phyloP scores from a whole-genome alignment of 2,888 invertebrate genomes.

The Scaptomyza reducta region DNA sequence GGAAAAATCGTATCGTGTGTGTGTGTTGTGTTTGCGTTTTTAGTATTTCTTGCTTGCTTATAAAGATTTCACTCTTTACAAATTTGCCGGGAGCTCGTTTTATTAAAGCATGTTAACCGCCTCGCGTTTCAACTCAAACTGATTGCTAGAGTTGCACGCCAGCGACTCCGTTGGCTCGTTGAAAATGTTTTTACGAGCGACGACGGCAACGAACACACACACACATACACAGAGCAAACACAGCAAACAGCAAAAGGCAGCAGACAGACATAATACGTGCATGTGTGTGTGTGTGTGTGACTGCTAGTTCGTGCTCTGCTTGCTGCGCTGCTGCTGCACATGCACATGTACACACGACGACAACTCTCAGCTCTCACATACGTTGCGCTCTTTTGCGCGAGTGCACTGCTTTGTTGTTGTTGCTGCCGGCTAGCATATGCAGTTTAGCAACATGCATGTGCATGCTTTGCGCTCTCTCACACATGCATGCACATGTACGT shows the following conservation, averaged over 20 bases:
- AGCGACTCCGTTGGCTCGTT: conserved; percentile 83
- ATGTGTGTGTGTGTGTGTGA: conserved; percentile 8
- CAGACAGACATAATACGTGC: conserved; percentile 54
- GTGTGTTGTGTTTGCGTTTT: not conserved
- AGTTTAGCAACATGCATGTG: conserved; percentile 56
- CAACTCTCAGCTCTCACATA: conserved; percentile 45
- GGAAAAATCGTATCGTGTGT: conserved; percentile 10
- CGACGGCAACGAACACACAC: conserved; percentile 56
- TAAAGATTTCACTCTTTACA: conserved; percentile 21
- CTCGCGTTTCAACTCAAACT: conserved; percentile 84
- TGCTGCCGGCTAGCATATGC: conserved; percentile 49
- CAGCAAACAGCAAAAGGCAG: conserved; percentile 35
- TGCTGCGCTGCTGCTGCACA: conserved; percentile 50
- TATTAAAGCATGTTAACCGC: conserved; percentile 83
- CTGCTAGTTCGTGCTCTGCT: conserved; percentile 49
- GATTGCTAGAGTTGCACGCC: conserved; percentile 81
- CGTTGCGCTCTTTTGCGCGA: conserved; percentile 49
- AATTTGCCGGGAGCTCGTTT: conserved; percentile 76
- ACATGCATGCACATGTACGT: conserved; percentile 23
- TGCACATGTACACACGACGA: conserved; percentile 24
- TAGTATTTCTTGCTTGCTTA: not conserved
- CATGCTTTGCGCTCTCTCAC: conserved; percentile 35
- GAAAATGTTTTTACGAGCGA: conserved; percentile 76
- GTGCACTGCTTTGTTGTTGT: conserved; percentile 43
- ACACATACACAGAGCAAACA: conserved; percentile 26